Evolutionary conservation across 2,888 invertebrate species (phyloP), one percentile per base, ranked within the genome.

Genomic region (Abrostola triplasia): DNA sequence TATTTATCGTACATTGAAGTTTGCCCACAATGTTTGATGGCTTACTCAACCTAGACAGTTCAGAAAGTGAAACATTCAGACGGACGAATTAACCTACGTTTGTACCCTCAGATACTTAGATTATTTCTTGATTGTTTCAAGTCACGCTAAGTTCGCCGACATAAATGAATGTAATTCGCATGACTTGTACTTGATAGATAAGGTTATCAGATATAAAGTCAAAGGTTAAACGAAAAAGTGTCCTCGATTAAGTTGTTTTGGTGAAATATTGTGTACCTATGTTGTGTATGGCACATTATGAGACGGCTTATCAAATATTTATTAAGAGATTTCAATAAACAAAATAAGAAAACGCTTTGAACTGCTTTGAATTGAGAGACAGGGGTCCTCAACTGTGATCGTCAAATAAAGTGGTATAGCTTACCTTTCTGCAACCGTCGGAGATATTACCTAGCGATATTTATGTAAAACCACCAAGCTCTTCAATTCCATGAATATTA

Each of bases 111-210:
- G 67, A 51, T 47, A 11, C 42, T 36, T 48, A 57, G 50, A 50
- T 58, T 54, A 60, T 67, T 44, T 60, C 36, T 59, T 73, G 56
- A 68, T 56, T 53, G 59, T 42, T 68, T 13, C 42, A 36, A 73
- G 63, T 62, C 73, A 70, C 55, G 68, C 41, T 36, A 73, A 47
- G 49, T 63, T 63, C 41, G 36, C 24, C 48, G 48, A 47, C 13
- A 47, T 47, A 9, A 13, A 24, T 24, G 1, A 38, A 51, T 38
- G 12, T 24, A 13, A 47, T 47, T 44, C 24, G 8, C 44, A 5
- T 24, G 24, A 13, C 44, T 47, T 47, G 44, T 47, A 24, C 44
- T 47, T 47, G 44, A 47, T 13, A 47, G 24, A 9, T 24, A 9
- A 24, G 44, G 44, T 13, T 5, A 47, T 13, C 13, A 47, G 44